Percentiles rank a stretch among this genome's conserved stretches.
Conservation (phyloP, 1,140 invertebrate genomes). For the Drosophila santomea region DNA sequence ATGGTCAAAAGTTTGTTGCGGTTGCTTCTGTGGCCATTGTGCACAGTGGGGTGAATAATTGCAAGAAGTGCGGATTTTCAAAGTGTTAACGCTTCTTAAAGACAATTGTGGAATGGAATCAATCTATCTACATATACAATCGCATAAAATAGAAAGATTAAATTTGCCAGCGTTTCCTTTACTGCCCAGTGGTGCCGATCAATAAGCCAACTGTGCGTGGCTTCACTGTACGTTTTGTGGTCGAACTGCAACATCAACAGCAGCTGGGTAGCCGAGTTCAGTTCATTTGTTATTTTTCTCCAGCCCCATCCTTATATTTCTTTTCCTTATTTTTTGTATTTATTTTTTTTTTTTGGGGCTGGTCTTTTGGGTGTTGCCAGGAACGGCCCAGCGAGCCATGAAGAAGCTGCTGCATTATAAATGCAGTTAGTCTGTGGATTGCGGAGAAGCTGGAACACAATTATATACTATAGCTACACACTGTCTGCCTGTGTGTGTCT, state of each 20-base stretch:
- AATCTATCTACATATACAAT: too few relatives aligned
- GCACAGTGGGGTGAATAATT: slow-evolving; percentile 18
- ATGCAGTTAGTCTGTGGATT: slow-evolving; percentile 69
- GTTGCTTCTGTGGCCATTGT: slow-evolving; percentile 39
- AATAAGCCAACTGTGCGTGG: neutral
- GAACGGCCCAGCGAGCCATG: slow-evolving; percentile 73
- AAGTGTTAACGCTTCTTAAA: too few relatives aligned
- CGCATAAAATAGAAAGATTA: too few relatives aligned
- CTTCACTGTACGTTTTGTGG: slow-evolving; percentile 32
- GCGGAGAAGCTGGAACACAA: slow-evolving; percentile 67
- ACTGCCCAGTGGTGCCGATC: neutral
- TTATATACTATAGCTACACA: slow-evolving; percentile 48
- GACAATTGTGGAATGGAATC: too few relatives aligned
- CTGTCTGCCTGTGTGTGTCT: slow-evolving; percentile 1
- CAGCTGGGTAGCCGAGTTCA: slow-evolving; percentile 42
- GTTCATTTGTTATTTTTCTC: slow-evolving; percentile 63
- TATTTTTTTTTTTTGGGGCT: slow-evolving; percentile 37
- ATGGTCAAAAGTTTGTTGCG: slow-evolving; percentile 46
- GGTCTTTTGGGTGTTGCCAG: slow-evolving; percentile 77
- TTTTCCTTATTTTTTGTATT: slow-evolving; percentile 21
- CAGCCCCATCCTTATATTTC: slow-evolving; percentile 47
- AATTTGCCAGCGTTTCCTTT: neutral
- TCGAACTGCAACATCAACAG: slow-evolving; percentile 33
- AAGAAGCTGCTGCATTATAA: slow-evolving; percentile 82
- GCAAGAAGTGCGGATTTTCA: neutral